Conservation (phyloP, 2,797 vertebrate genomes). For the Synaphobranchus kaupii region DNA sequence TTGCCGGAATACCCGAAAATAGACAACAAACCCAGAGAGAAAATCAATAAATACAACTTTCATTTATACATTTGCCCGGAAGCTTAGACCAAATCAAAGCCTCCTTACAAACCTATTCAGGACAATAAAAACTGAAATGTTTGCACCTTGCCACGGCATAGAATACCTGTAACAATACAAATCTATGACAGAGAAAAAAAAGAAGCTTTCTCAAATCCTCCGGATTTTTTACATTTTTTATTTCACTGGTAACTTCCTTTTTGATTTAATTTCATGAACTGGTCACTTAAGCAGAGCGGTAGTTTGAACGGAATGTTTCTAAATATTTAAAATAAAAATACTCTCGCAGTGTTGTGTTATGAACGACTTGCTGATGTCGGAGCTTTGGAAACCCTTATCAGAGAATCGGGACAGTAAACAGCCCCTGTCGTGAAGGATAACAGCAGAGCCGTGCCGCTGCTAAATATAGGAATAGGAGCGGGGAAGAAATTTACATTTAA, state of each 20-base stretch:
- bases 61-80: not conserved
- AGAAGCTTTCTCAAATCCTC: not conserved
- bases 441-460: constrained; percentile 13
- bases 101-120: not conserved
- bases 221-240: not conserved
- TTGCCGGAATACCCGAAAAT: not conserved
- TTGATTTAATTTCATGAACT: not conserved
- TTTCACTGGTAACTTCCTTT: not conserved
- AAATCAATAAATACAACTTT: not conserved
- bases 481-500: constrained; percentile 34
- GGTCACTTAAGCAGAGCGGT: not conserved
- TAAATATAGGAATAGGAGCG: constrained; percentile 25
- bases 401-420: constrained; percentile 11
- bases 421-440: constrained; percentile 27
- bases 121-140: not conserved
- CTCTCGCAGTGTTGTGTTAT: not conserved
- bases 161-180: not conserved
- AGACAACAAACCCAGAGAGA: not conserved
- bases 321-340: not conserved
- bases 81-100: not conserved
- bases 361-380: not conserved
- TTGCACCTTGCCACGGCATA: not conserved
- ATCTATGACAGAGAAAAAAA: not conserved
- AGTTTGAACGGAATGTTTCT: not conserved
- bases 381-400: not conserved